Percentiles rank a stretch among this genome's conserved stretches.
These are phyloP conservation scores for Cacatua alba DNA, from an alignment of 2,113 vertebrate species.

Conservation along the genomic window DNA sequence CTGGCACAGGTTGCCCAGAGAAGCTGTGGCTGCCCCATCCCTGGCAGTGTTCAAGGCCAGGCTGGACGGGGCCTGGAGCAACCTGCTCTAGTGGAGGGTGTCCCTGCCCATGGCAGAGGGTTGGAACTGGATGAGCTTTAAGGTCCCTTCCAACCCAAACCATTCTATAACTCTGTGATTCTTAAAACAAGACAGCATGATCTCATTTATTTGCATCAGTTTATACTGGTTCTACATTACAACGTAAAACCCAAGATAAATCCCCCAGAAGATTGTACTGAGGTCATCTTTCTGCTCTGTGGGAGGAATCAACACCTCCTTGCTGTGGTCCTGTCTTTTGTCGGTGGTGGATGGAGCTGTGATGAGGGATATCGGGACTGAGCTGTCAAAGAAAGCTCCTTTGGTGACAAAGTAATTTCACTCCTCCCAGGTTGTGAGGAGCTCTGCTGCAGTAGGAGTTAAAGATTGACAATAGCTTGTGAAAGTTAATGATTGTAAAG, in stretches of 20 bases:
- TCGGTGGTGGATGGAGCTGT: neutral
- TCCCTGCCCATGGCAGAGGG: neutral
- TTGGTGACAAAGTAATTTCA: neutral
- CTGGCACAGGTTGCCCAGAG: too few relatives aligned
- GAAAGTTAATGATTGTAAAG: neutral
- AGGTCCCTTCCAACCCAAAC: neutral
- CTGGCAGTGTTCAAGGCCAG: neutral
- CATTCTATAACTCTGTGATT: neutral
- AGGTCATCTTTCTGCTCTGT: neutral
- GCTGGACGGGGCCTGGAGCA: neutral
- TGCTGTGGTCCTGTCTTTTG: neutral
- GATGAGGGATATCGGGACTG: neutral
- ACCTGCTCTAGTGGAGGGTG: neutral
- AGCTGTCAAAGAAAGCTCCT: neutral
- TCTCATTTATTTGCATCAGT: neutral
- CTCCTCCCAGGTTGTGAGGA: neutral
- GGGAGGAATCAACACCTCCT: neutral
- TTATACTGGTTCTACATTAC: neutral
- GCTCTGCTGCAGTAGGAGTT: neutral
- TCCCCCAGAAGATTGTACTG: neutral
- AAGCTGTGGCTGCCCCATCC: neutral
- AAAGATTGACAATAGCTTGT: neutral
- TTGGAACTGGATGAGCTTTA: neutral
- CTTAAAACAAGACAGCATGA: neutral
- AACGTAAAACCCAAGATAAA: neutral